phyloP scores from a whole-genome alignment of 2,888 invertebrate genomes.

The Microctonus hyperodae region DNA sequence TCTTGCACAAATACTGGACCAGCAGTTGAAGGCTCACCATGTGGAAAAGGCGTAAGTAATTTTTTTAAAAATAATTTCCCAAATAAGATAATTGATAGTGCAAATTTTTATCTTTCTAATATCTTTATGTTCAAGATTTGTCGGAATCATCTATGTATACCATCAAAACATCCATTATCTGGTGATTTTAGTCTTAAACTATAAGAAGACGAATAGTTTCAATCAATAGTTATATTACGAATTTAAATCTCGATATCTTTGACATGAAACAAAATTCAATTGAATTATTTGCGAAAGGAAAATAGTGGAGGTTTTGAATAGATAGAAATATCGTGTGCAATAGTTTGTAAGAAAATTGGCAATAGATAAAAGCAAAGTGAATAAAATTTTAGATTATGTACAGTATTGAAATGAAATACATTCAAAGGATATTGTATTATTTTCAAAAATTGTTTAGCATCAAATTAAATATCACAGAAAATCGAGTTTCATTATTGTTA shows the following conservation, averaged over 20 bases:
- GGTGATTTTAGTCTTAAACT: neutral
- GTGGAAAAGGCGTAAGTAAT: slow-evolving; percentile 2
- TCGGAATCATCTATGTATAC: neutral
- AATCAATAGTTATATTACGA: too few species aligned
- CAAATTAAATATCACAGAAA: neutral
- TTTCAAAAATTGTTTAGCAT: neutral
- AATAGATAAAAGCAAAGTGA: neutral
- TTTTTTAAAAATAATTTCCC: too few species aligned
- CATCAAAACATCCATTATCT: neutral
- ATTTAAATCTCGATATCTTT: too few species aligned
- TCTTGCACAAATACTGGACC: neutral
- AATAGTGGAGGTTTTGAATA: neutral
- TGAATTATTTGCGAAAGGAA: too few species aligned
- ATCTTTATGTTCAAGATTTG: too few species aligned
- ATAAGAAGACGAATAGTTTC: too few species aligned
- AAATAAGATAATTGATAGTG: too few species aligned
- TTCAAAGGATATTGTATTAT: neutral
- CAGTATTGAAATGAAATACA: too few species aligned
- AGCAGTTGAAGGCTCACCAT: neutral
- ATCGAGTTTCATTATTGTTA: neutral
- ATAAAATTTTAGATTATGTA: too few species aligned
- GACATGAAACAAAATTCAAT: too few species aligned
- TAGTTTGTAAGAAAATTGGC: neutral
- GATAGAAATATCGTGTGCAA: neutral
- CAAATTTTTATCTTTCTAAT: too few species aligned